These are phyloP conservation scores for Amphimallon solstitiale DNA, from an alignment of 2,888 invertebrate species.

Conservation along the genomic window DNA sequence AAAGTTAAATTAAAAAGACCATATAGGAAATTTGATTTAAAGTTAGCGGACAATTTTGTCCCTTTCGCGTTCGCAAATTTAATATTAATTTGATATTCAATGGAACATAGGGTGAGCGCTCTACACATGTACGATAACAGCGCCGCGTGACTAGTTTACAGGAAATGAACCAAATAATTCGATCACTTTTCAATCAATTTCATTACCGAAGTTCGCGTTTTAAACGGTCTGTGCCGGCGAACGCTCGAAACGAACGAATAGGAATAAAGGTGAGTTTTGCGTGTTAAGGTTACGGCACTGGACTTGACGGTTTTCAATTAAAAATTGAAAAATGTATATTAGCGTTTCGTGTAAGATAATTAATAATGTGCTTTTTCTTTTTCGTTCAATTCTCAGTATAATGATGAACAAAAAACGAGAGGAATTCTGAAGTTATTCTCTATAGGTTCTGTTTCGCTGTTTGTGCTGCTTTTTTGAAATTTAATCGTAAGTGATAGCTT, in stretches of 20 bases:
- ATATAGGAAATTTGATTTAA: too few relatives aligned
- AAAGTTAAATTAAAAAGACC: too few relatives aligned
- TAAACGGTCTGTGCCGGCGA: neutral
- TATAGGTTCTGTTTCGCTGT: too few relatives aligned
- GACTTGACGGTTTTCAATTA: slow-evolving; percentile 8
- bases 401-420: neutral
- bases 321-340: neutral
- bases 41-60: too few relatives aligned
- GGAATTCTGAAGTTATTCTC: too few relatives aligned
- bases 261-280: neutral
- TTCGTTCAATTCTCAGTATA: neutral
- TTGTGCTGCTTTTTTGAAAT: too few relatives aligned
- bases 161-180: slow-evolving; percentile 24
- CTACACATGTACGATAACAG: neutral
- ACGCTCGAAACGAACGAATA: neutral
- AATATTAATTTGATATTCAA: slow-evolving; percentile 13
- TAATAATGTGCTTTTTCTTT: neutral
- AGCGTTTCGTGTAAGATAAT: neutral
- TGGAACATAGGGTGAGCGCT: neutral
- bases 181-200: slow-evolving; percentile 26
- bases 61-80: too few relatives aligned
- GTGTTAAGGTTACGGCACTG: neutral
- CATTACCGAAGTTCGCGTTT: slow-evolving; percentile 4
- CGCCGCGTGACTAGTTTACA: slow-evolving; percentile 1
- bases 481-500: too few relatives aligned